phyloP scores from a whole-genome alignment of 2,797 vertebrate species.

The Rhodeus uyekii region DNA sequence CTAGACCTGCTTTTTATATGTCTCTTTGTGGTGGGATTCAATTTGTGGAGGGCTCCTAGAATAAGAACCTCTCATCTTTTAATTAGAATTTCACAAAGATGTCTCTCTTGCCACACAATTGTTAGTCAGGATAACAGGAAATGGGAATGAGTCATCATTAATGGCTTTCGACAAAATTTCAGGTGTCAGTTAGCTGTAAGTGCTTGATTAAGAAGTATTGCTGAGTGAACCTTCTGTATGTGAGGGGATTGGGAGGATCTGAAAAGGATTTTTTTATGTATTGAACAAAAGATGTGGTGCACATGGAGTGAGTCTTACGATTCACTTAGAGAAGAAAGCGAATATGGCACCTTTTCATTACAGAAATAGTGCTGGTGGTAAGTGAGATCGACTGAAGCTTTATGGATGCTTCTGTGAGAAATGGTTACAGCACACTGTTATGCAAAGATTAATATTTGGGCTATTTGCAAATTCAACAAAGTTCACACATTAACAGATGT shows the following conservation, averaged over 20 bases:
- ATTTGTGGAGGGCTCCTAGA: background rate
- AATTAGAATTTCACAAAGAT: slow-evolving; percentile 34
- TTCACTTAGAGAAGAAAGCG: slow-evolving; percentile 1
- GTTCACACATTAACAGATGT: background rate
- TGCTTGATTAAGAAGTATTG: slow-evolving; percentile 19
- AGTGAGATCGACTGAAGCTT: slow-evolving; percentile 16
- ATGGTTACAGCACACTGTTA: background rate
- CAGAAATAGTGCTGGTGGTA: slow-evolving; percentile 27
- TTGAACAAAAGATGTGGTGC: slow-evolving; percentile 22
- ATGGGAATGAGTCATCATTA: slow-evolving; percentile 29
- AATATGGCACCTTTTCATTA: slow-evolving; percentile 28
- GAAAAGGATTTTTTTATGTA: slow-evolving; percentile 20
- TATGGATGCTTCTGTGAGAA: slow-evolving; percentile 2
- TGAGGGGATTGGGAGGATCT: slow-evolving; percentile 9
- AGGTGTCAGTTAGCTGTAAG: slow-evolving; percentile 5
- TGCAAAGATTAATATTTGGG: background rate
- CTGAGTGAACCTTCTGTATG: background rate
- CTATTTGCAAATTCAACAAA: background rate
- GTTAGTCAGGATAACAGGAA: slow-evolving; percentile 27
- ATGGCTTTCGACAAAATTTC: background rate
- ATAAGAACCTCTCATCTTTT: slow-evolving; percentile 10
- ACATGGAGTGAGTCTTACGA: slow-evolving; percentile 9
- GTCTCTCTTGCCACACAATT: background rate
- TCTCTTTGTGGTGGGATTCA: slow-evolving; percentile 21
- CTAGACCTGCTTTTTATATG: slow-evolving; percentile 20